Percentiles rank a stretch among this genome's conserved stretches.
These are phyloP conservation scores for Semnornis frantzii DNA, from an alignment of 2,113 vertebrate species.

Conservation along the genomic window DNA sequence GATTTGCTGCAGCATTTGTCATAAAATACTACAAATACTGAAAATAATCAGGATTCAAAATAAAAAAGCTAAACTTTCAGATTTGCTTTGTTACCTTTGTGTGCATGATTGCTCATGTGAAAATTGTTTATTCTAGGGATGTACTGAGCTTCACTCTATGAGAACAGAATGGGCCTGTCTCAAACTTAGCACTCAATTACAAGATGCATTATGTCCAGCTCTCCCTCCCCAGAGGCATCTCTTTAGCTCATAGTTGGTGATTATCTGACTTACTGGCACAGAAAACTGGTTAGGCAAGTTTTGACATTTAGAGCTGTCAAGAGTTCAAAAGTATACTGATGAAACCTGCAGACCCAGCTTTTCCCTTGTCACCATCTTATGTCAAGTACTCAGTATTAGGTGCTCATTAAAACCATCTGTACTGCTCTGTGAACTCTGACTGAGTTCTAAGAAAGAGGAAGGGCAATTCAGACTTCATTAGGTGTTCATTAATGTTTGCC, in stretches of 20 bases:
- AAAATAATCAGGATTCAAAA: not conserved
- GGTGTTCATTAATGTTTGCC: not conserved
- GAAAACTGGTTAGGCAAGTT: not conserved
- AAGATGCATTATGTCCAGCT: not conserved
- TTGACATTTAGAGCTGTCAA: not conserved
- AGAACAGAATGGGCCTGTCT: not conserved
- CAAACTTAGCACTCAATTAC: not conserved
- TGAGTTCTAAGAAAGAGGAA: not conserved
- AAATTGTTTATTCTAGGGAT: not conserved
- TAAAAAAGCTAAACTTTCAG: not conserved
- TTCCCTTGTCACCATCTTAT: not conserved
- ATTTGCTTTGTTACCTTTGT: not conserved
- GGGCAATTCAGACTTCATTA: not conserved
- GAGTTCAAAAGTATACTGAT: not conserved
- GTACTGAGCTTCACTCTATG: not conserved
- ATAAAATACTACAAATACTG: accelerated
- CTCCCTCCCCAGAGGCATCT: not conserved
- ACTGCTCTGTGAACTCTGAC: not conserved
- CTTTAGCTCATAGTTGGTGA: not conserved
- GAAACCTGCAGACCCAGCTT: not conserved
- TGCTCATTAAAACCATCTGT: not conserved
- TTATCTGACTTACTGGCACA: not conserved
- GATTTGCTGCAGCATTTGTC: not conserved
- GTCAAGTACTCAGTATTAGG: not conserved
- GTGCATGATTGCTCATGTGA: not conserved